Evolutionary conservation across 2,888 invertebrate genomes (phyloP), one percentile per base, ranked within the genome.

Genomic region (Craniophora ligustri): DNA sequence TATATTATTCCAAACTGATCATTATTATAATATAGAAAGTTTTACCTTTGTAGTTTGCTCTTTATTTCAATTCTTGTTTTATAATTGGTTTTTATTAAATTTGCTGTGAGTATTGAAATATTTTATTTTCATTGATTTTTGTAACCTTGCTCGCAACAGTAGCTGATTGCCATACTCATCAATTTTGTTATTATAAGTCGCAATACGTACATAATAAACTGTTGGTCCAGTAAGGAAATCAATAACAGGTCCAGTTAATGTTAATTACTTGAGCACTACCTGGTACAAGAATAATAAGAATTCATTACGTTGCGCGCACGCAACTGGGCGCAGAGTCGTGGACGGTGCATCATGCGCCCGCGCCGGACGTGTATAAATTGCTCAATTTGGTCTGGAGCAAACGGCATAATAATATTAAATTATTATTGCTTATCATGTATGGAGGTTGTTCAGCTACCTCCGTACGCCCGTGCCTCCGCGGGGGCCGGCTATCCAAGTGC

Each of bases 361-460:
- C 70, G 72, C 78, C 68, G 73, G 84, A 83, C 83, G 75, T 83
- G 78, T 60, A 75, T 89, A 92, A 90, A 92, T 91, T 91, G 89
- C 89, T 92, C 90, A 92, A 92, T 92, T 90, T 86, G 73, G 84
- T 82, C 72, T 67, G 67, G 71, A 84, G 84, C 86, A 85, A 89
- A 88, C 83, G 84, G 85, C 84, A 83, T 85, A n/a, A n/a, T n/a
- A n/a, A n/a, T n/a, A 87, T 89, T 87, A 87, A 91, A 89, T 91
- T 87, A 91, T 86, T 85, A 86, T 81, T 70, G 79, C 78, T 72
- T 82, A 81, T 77, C 75, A 70, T 79, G 79, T 85, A 80, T 79
- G 61, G 65, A 47, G 67, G 62, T 56, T 64, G 66, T 69, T 70
- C 56, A 74, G 89, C 90, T 90, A 77, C 91, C 82, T 87, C 74